Conservation (phyloP, 92 coral and sea anemone species). For the Porites rus region DNA sequence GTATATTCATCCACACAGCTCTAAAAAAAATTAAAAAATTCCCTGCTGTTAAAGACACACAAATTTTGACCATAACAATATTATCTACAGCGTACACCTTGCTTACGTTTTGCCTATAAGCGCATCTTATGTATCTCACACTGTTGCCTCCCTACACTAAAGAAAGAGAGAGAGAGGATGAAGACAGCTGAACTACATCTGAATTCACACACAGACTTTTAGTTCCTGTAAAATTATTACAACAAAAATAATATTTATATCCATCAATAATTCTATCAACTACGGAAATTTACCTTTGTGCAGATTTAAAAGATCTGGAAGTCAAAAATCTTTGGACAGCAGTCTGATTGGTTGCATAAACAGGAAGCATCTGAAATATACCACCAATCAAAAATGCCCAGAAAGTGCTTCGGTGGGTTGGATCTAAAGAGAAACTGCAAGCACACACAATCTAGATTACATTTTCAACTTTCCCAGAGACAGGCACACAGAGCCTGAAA, state of each 20-base stretch:
- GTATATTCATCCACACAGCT: conserved; percentile 79
- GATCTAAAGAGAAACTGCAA: conserved; percentile 66
- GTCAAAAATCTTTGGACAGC: conserved; percentile 78
- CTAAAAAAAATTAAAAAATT: conserved; percentile 26
- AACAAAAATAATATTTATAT: too few species aligned
- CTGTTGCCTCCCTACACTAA: too few species aligned
- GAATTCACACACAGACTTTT: too few species aligned
- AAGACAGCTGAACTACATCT: too few species aligned
- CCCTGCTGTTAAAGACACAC: background rate
- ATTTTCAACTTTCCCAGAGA: too few species aligned
- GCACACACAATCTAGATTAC: background rate
- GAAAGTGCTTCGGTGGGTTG: conserved; percentile 64
- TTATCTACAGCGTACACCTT: background rate
- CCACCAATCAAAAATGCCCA: conserved; percentile 71
- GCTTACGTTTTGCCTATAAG: too few species aligned
- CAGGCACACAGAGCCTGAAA: too few species aligned
- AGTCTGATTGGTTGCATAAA: conserved; percentile 80
- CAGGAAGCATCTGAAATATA: conserved; percentile 76
- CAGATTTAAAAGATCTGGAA: conserved; percentile 65
- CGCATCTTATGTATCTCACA: too few species aligned
- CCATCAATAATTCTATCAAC: background rate
- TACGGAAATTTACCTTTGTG: conserved; percentile 51
- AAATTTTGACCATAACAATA: background rate
- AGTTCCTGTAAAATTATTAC: too few species aligned
- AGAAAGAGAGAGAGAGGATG: too few species aligned